Conservation (phyloP, 2,888 invertebrate species). For the Leptodirus hochenwartii region DNA sequence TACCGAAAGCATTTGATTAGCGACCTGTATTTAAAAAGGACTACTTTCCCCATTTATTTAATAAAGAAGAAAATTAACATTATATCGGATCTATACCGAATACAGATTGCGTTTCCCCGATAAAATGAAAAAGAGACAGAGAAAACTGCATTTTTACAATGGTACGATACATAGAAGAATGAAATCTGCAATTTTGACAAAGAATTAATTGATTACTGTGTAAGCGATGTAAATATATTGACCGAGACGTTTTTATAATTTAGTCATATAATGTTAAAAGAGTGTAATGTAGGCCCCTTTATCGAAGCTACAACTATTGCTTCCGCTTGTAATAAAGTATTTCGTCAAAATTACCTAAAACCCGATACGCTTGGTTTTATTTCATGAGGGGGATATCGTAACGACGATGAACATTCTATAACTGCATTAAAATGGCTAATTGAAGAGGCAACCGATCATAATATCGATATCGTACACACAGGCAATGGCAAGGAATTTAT, state of each 20-base stretch:
- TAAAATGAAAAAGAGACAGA: conserved; percentile 7
- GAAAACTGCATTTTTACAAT: conserved; percentile 10
- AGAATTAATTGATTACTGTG: conserved; percentile 15
- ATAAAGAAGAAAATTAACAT: conserved; percentile 9
- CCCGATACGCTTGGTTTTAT: conserved; percentile 4
- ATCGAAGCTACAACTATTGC: conserved; percentile 3
- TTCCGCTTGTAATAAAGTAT: conserved; percentile 5
- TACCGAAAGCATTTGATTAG: conserved; percentile 13
- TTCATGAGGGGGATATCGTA: conserved; percentile 14
- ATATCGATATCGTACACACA: no score
- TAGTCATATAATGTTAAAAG: neutral
- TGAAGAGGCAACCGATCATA: no score
- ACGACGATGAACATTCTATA: conserved; percentile 15
- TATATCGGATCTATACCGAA: conserved; percentile 11
- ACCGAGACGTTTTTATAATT: neutral
- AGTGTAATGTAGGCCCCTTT: conserved; percentile 3
- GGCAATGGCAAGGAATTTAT: no score
- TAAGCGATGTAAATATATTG: conserved; percentile 10
- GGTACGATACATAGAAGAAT: conserved; percentile 9
- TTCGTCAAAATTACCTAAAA: neutral
- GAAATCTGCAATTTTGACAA: conserved; percentile 15
- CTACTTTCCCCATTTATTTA: conserved; percentile 15
- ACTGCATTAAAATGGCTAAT: conserved; percentile 12
- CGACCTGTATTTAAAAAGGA: conserved; percentile 11
- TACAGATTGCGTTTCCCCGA: conserved; percentile 9